A percentile compares a stretch with the other conserved stretches of the same genome.
phyloP scores from a whole-genome alignment of 2,888 invertebrate genomes.

The Athrips mouffetella region DNA sequence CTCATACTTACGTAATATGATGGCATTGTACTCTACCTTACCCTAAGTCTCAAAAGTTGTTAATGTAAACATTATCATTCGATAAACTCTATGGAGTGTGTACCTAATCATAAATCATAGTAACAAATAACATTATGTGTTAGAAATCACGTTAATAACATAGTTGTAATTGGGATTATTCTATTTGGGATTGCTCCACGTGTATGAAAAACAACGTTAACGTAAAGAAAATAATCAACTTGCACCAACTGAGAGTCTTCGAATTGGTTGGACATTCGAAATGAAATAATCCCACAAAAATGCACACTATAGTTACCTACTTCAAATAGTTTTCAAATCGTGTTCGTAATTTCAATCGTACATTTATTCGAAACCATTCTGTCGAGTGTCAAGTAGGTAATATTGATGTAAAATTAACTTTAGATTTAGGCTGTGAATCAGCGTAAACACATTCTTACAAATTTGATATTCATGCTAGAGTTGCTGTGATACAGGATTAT shows the following conservation, averaged over 20 bases:
- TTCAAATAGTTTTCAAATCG: constrained; percentile 56
- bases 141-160: constrained; percentile 50
- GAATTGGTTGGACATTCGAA: not conserved
- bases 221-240: not conserved
- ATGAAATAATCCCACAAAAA: constrained; percentile 27
- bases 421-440: constrained; percentile 75
- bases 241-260: not conserved
- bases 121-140: constrained; percentile 46
- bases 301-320: constrained; percentile 53
- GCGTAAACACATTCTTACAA: constrained; percentile 69
- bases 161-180: constrained; percentile 33
- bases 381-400: constrained; percentile 53
- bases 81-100: constrained; percentile 31
- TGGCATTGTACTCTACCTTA: constrained; percentile 14
- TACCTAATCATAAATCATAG: constrained; percentile 39
- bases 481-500: constrained; percentile 76
- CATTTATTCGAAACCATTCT: constrained; percentile 47
- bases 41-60: constrained; percentile 15
- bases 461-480: constrained; percentile 74
- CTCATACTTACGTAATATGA: constrained; percentile 35
- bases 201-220: not conserved
- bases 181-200: not conserved
- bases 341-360: constrained; percentile 61
- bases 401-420: constrained; percentile 54
- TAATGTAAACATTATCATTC: constrained; percentile 24